phyloP scores from a whole-genome alignment of 1,140 invertebrate genomes.

The Adelges cooleyi region DNA sequence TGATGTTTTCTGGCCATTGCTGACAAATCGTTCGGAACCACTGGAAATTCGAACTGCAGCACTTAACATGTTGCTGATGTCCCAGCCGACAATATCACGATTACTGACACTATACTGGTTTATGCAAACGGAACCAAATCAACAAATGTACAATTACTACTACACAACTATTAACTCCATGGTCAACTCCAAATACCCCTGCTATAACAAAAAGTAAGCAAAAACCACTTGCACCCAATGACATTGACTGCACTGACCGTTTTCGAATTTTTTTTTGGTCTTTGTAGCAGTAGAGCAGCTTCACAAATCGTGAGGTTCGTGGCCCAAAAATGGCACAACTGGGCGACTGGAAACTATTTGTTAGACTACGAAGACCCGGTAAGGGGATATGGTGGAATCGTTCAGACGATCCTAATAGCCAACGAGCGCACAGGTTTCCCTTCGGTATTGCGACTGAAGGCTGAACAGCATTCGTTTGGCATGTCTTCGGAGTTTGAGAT shows the following conservation, averaged over 20 bases:
- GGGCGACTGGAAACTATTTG: slow-evolving; percentile 52
- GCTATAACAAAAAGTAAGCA: slow-evolving; percentile 48
- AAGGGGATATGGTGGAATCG: slow-evolving; percentile 47
- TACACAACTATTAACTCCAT: slow-evolving; percentile 57
- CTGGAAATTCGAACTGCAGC: slow-evolving; percentile 54
- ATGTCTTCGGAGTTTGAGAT: slow-evolving; percentile 35
- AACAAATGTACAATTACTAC: slow-evolving; percentile 57
- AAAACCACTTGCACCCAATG: background rate
- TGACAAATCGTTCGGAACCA: slow-evolving; percentile 52
- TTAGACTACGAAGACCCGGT: slow-evolving; percentile 49
- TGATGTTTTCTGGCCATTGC: slow-evolving; percentile 53
- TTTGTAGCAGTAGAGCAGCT: slow-evolving; percentile 42
- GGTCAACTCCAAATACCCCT: slow-evolving; percentile 50
- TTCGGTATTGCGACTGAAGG: slow-evolving; percentile 45
- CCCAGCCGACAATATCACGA: slow-evolving; percentile 48
- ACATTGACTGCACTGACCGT: background rate
- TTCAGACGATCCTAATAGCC: slow-evolving; percentile 48
- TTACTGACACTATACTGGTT: slow-evolving; percentile 56
- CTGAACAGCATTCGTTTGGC: slow-evolving; percentile 48
- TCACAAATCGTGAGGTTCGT: slow-evolving; percentile 48
- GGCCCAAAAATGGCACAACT: slow-evolving; percentile 40
- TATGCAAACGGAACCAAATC: slow-evolving; percentile 48
- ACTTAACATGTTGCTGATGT: slow-evolving; percentile 48
- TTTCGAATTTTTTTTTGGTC: background rate
- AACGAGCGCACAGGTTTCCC: slow-evolving; percentile 49